Conservation (phyloP, 2,113 vertebrate genomes). For the Eretmochelys imbricata region DNA sequence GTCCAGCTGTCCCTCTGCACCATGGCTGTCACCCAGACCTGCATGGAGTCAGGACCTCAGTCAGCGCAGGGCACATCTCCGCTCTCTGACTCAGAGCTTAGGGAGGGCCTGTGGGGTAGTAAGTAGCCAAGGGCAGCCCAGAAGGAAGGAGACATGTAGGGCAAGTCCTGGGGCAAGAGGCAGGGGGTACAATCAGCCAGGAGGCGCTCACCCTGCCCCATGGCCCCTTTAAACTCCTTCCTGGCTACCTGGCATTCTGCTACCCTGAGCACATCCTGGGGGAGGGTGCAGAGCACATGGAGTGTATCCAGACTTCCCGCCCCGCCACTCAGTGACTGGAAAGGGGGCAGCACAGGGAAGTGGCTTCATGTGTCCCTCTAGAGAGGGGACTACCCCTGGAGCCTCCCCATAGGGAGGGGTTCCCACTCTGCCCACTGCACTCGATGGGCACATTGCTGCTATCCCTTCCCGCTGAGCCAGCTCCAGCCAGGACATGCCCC, state of each 20-base stretch:
- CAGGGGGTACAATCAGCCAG: background rate
- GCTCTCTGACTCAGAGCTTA: too few relatives aligned
- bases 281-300: background rate
- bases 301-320: background rate
- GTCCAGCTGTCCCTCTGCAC: conserved; percentile 14
- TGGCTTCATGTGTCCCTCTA: background rate
- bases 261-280: background rate
- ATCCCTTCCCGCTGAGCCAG: too few relatives aligned
- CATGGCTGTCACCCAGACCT: conserved; percentile 8
- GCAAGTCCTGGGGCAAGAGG: background rate
- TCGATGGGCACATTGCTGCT: background rate
- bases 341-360: background rate
- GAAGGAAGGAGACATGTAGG: background rate
- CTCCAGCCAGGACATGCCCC: background rate
- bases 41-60: background rate
- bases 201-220: background rate
- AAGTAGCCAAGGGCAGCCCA: background rate
- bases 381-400: background rate
- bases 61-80: background rate
- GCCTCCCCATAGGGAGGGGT: background rate
- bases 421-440: background rate
- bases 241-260: background rate
- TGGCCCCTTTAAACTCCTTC: background rate
- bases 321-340: background rate
- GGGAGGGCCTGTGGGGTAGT: too few relatives aligned